phyloP scores from a whole-genome alignment of 2,888 invertebrate genomes.

The Watsonalla binaria region DNA sequence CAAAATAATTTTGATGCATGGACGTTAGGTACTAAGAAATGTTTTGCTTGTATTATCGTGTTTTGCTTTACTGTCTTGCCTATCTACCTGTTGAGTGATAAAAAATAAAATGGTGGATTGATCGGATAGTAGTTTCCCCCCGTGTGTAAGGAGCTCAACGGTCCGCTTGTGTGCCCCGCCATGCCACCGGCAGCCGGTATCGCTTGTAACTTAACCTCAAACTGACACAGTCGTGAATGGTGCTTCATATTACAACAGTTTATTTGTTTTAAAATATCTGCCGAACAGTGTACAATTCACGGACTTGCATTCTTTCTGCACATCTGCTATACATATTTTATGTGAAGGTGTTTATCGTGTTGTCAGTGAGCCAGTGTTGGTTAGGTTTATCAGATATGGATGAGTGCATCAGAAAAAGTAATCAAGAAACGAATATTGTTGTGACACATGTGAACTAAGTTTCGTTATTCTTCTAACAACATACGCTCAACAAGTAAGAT shows the following conservation, averaged over 20 bases:
- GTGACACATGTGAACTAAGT: conserved; percentile 26
- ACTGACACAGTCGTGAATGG: conserved; percentile 74
- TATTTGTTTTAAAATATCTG: conserved; percentile 43
- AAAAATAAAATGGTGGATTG: conserved; percentile 1
- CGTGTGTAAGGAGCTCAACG: conserved; percentile 48
- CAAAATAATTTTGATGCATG: no score
- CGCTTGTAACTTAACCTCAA: conserved; percentile 77
- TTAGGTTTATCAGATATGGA: conserved; percentile 30
- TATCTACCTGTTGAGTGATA: neutral
- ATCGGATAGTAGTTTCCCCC: conserved; percentile 31
- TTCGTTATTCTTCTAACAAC: conserved; percentile 22
- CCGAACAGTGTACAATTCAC: conserved; percentile 11
- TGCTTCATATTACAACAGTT: conserved; percentile 65
- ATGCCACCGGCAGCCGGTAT: conserved; percentile 60
- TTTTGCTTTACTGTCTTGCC: no score
- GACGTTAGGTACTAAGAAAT: no score
- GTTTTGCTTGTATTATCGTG: no score
- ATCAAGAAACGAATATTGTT: conserved; percentile 18
- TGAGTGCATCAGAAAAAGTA: conserved; percentile 31
- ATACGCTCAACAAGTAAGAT: conserved; percentile 31
- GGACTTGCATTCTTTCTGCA: conserved; percentile 5
- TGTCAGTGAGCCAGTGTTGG: conserved; percentile 16
- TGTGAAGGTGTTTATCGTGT: conserved; percentile 7
- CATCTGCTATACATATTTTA: conserved; percentile 1
- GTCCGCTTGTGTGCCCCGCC: conserved; percentile 58